These are phyloP conservation scores for Latheticus oryzae DNA, from an alignment of 2,888 invertebrate species.

Conservation along the genomic window DNA sequence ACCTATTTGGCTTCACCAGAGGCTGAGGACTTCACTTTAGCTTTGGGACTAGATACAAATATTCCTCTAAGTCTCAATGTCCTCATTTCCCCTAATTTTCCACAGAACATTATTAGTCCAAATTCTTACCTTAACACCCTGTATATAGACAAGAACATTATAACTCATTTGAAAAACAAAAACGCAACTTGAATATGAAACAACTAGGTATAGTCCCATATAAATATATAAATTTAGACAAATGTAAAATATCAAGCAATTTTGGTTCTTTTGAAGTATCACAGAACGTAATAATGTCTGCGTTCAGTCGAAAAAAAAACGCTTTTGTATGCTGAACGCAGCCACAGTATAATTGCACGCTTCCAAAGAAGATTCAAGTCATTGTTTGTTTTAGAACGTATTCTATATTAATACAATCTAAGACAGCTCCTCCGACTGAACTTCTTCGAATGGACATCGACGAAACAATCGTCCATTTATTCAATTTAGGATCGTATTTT, in stretches of 20 bases:
- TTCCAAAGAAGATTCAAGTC: slow-evolving; percentile 29
- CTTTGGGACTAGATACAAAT: too few species aligned
- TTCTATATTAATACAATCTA: slow-evolving; percentile 74
- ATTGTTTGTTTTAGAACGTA: slow-evolving; percentile 54
- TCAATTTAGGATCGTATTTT: slow-evolving; percentile 72
- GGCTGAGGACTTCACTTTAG: too few species aligned
- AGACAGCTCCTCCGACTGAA: slow-evolving; percentile 74
- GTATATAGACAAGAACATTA: slow-evolving; percentile 6
- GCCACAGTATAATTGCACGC: slow-evolving; percentile 32
- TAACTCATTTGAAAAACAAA: background rate
- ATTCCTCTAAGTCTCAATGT: too few species aligned
- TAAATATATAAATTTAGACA: slow-evolving; percentile 28
- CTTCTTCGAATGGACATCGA: slow-evolving; percentile 75
- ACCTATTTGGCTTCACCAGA: too few species aligned
- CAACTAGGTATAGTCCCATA: slow-evolving; percentile 8
- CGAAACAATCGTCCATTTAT: slow-evolving; percentile 76
- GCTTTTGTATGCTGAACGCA: too few species aligned
- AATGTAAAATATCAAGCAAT: slow-evolving; percentile 13
- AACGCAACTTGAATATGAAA: too few species aligned
- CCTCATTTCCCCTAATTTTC: too few species aligned
- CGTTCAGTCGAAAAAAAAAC: too few species aligned
- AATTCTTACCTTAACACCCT: too few species aligned
- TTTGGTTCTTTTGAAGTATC: slow-evolving; percentile 35
- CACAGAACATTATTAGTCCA: too few species aligned
- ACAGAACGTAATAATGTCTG: slow-evolving; percentile 28